Percentiles rank a stretch among this genome's conserved stretches.
Conservation (phyloP, 2,888 invertebrate species). For the Stratiomys singularior region DNA sequence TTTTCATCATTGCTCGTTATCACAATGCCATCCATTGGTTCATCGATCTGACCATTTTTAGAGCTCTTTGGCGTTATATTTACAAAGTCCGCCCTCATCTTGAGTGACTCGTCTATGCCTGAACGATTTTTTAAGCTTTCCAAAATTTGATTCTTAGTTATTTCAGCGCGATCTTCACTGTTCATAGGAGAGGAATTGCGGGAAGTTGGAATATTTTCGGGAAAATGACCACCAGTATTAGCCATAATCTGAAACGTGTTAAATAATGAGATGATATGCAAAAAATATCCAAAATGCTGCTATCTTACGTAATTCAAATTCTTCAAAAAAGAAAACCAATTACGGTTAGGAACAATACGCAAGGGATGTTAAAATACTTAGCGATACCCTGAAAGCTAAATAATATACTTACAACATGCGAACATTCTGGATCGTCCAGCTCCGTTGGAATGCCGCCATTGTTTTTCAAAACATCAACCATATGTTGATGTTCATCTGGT, state of each 20-base stretch:
- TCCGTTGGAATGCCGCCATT: constrained; percentile 86
- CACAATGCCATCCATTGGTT: constrained; percentile 54
- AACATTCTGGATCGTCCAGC: constrained; percentile 84
- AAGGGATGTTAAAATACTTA: constrained; percentile 46
- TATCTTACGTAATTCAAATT: no score
- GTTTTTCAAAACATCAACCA: constrained; percentile 87
- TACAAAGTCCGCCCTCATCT: constrained; percentile 34
- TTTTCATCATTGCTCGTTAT: constrained; percentile 53
- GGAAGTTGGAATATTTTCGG: constrained; percentile 59
- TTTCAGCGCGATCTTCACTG: constrained; percentile 14
- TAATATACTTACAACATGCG: constrained; percentile 85
- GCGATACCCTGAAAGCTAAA: background rate
- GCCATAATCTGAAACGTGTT: constrained; percentile 63
- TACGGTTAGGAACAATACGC: constrained; percentile 49
- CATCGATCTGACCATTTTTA: constrained; percentile 50
- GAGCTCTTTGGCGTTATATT: constrained; percentile 55
- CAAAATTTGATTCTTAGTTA: background rate
- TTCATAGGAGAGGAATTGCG: constrained; percentile 49
- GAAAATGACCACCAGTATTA: constrained; percentile 65
- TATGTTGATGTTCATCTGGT: constrained; percentile 88
- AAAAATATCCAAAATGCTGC: constrained; percentile 16
- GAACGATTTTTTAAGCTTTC: background rate
- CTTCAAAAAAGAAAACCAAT: background rate
- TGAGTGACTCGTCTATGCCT: no score
- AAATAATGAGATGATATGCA: constrained; percentile 51